Conservation (phyloP, 2,888 invertebrate species). For the Pantelozetes paolii region DNA sequence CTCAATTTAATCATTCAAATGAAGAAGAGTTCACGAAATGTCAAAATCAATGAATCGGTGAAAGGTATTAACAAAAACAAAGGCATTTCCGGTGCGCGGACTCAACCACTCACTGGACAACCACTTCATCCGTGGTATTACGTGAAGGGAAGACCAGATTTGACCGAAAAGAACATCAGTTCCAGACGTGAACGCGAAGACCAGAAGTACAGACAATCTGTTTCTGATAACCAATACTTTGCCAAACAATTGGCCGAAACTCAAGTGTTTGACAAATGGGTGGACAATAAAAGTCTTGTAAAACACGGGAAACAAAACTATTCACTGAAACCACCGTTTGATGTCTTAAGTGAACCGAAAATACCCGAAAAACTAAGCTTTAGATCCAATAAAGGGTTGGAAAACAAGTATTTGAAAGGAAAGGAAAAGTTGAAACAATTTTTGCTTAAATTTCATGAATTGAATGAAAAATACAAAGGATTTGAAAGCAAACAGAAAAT, state of each 20-base stretch:
- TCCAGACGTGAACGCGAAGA: conserved; percentile 19
- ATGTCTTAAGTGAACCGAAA: background rate
- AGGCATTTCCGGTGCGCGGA: too few species aligned
- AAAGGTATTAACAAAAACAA: too few species aligned
- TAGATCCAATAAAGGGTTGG: conserved; percentile 4
- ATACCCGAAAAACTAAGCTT: background rate
- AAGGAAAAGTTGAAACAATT: conserved; percentile 2
- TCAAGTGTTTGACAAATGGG: background rate
- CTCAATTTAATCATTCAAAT: too few species aligned
- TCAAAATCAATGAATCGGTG: background rate
- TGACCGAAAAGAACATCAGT: conserved; percentile 19
- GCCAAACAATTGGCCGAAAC: background rate
- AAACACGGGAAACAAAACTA: background rate
- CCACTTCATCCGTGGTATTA: conserved; percentile 29
- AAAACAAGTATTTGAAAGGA: conserved; percentile 16
- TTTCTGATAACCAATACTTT: background rate
- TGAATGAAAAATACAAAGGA: background rate
- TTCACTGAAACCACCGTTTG: background rate
- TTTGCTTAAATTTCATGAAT: background rate
- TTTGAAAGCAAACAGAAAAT: background rate
- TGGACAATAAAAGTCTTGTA: conserved; percentile 2
- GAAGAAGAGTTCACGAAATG: background rate
- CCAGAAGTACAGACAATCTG: background rate
- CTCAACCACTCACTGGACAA: background rate
- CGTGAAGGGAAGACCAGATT: conserved; percentile 17